Evolutionary conservation across 1,140 invertebrate genomes (phyloP).

Genomic region (Conopomorpha cramerella): DNA sequence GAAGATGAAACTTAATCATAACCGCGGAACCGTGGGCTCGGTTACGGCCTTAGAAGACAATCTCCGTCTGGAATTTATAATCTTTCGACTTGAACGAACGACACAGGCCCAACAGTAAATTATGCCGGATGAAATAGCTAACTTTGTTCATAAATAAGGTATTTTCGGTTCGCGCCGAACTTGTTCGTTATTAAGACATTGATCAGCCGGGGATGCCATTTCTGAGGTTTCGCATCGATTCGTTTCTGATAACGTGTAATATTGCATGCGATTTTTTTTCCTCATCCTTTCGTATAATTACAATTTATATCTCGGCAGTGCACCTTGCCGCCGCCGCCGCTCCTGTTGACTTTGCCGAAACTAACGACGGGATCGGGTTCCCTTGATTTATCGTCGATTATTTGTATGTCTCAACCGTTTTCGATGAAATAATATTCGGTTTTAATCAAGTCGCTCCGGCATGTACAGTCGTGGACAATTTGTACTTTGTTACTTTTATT

Average conservation of each 20-base stretch:
- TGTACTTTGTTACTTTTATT: no score
- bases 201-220: constrained; percentile 14
- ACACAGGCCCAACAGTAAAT: constrained; percentile 13
- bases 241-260: constrained; percentile 12
- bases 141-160: constrained; percentile 12
- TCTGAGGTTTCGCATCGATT: constrained; percentile 11
- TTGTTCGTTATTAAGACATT: constrained; percentile 18
- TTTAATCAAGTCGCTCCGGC: no score
- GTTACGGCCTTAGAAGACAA: constrained; percentile 16
- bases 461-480: no score
- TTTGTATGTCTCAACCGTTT: constrained; percentile 4
- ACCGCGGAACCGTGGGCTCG: constrained; percentile 5
- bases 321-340: constrained; percentile 8
- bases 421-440: no score
- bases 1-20: constrained; percentile 24
- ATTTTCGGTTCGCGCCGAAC: constrained; percentile 9
- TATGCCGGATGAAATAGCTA: constrained; percentile 15
- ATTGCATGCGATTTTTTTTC: constrained; percentile 9
- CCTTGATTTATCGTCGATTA: constrained; percentile 11
- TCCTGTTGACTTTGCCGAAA: constrained; percentile 9
- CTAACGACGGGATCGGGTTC: constrained; percentile 6
- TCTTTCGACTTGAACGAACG: constrained; percentile 14
- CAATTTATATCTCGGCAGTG: constrained; percentile 14
- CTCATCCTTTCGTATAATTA: constrained; percentile 13
- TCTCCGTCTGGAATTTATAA: constrained; percentile 20